Base-by-base conservation (phyloP, 2,797 vertebrate species). In the Aulostomus chinensis region DNA sequence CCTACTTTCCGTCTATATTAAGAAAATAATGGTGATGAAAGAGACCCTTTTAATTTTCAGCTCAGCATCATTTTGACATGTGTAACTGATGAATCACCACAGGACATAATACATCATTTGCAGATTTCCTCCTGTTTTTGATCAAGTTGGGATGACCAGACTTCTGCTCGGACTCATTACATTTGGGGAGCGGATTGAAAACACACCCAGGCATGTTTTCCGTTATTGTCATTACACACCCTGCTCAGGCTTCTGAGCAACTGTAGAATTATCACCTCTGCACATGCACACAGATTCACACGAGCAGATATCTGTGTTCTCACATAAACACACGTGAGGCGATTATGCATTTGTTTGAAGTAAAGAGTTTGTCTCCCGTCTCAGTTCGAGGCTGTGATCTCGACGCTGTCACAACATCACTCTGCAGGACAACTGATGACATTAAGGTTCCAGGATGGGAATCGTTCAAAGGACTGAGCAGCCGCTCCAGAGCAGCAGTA, bases 211-310 rank as follows among this genome's bases (percentile, higher is more conserved):
- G 55, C 91, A 75, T 41, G 91, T 73, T 76, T 81, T 45, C 39
- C 77, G 72, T 85, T 81, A 85, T 86, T 86, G 84, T 73, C 80
- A 83, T 83, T 73, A 73, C 6, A 59, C 76, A 73, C 73, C 28
- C 70, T 3, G 39, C 68, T 50, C 56, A 43, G 58, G 73, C 79
- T 79, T 68, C 81, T 63, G 58, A 76, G 63, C 66, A 79, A 60
- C 74, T 72, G 78, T 31, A 66, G 77, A 90, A 91, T 90, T 90
- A 90, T 86, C 89, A 89, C 89, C 88, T 88, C 70, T 8, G 33
- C 67, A 32, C 35, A 22, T 17, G 29, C 66, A 63, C 58, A 58
- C 16, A 14, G 48, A 54, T 60, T 73, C 51, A 47, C 64, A 66
- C 68, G 2, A 10, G 35, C 49, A 15, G 48, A 55, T 53, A 65